Conservation (phyloP, 2,888 invertebrate genomes). For the Lithosia quadra region DNA sequence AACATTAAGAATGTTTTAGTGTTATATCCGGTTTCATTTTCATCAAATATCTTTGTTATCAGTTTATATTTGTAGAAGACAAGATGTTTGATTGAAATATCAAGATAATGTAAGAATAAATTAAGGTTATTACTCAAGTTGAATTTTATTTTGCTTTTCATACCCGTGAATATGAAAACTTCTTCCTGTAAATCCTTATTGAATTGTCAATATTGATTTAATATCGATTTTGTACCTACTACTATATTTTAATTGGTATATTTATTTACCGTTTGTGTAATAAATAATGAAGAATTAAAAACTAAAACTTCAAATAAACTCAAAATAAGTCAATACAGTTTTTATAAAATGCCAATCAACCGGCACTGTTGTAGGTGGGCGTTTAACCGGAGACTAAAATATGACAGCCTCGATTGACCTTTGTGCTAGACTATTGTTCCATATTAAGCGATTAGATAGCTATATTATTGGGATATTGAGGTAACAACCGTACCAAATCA, state of each 20-base stretch:
- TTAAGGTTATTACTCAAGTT: not conserved
- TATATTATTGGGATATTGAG: not conserved
- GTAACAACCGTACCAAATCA: not conserved
- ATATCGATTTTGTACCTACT: no score
- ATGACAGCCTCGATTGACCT: not conserved
- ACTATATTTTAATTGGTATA: no score
- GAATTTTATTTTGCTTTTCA: not conserved
- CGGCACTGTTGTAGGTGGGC: not conserved
- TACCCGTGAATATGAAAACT: not conserved
- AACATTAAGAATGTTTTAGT: not conserved
- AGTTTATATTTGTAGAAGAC: not conserved
- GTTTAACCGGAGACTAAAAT: not conserved
- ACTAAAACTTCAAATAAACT: not conserved
- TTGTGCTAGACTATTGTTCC: constrained; percentile 9
- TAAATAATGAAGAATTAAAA: no score
- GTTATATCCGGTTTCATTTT: not conserved
- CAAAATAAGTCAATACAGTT: not conserved
- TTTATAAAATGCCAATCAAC: constrained; percentile 6
- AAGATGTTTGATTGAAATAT: not conserved
- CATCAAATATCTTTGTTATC: not conserved
- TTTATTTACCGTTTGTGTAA: no score
- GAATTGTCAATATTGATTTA: no score
- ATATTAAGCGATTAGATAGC: constrained; percentile 6
- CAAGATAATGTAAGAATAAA: not conserved
- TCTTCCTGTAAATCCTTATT: not conserved